These are phyloP conservation scores for Pseudopodoces humilis DNA, from an alignment of 2,113 vertebrate species.

Conservation along the genomic window DNA sequence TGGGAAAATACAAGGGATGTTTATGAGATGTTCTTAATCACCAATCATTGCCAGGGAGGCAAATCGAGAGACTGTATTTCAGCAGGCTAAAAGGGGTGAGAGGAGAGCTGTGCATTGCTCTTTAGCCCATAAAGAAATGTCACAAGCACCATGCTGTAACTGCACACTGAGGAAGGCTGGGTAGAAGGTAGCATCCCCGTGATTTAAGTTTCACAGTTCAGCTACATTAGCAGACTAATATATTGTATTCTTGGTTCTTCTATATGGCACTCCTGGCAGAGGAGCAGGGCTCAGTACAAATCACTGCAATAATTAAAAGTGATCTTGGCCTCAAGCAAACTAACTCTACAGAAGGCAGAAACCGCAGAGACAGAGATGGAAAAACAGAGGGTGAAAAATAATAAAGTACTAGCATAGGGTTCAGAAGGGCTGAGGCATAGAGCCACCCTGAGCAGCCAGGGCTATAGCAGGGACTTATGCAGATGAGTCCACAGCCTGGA, in stretches of 20 bases:
- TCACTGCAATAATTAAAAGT: conserved; percentile 41
- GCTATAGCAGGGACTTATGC: background rate
- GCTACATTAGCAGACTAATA: background rate
- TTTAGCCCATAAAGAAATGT: conserved; percentile 32
- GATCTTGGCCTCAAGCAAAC: conserved; percentile 11
- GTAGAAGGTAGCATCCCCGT: background rate
- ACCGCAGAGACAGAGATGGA: background rate
- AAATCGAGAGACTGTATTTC: conserved; percentile 30
- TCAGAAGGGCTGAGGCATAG: background rate
- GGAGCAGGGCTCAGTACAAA: conserved; percentile 21
- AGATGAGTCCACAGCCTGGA: background rate
- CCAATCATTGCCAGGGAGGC: background rate
- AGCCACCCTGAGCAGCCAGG: background rate
- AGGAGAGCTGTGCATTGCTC: conserved; percentile 4
- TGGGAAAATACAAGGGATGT: conserved; percentile 9
- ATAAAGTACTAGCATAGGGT: background rate
- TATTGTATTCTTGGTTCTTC: conserved; percentile 17
- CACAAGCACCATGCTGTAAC: background rate
- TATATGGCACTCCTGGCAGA: background rate
- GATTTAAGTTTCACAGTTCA: conserved; percentile 46
- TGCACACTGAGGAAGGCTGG: background rate
- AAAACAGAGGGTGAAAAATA: conserved; percentile 6
- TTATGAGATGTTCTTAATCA: conserved; percentile 38
- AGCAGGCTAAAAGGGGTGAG: conserved; percentile 34
- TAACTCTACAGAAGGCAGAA: background rate